Evolutionary conservation across 2,888 invertebrate genomes (phyloP).

Genomic region (Adelognathus sp.): DNA sequence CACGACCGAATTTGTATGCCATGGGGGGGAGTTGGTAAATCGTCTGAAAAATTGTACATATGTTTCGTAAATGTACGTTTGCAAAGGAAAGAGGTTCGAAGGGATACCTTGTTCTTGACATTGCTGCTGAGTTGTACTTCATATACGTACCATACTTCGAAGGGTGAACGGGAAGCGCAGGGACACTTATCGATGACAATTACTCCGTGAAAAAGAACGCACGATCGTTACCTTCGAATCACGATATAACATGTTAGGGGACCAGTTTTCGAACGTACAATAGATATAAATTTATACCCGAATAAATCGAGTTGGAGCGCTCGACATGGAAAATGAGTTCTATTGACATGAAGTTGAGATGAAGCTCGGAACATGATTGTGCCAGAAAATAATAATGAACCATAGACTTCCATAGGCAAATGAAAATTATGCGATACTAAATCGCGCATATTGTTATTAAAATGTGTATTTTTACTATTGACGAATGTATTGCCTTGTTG

Average conservation of each 20-base stretch:
- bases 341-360: neutral
- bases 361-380: neutral
- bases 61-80: too few species aligned
- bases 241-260: conserved; percentile 5
- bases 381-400: conserved; percentile 46
- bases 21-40: too few species aligned
- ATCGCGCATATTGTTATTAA: conserved; percentile 18
- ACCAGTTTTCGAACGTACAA: conserved; percentile 25
- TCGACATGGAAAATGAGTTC: neutral
- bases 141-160: too few species aligned
- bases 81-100: too few species aligned
- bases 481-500: conserved; percentile 19
- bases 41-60: too few species aligned
- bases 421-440: conserved; percentile 7
- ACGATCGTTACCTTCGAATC: neutral
- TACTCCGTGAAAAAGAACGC: neutral
- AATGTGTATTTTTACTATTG: conserved; percentile 47
- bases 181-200: neutral
- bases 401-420: conserved; percentile 32
- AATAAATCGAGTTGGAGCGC: neutral
- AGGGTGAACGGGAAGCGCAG: too few species aligned
- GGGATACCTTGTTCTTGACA: too few species aligned
- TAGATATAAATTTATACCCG: neutral
- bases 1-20: too few species aligned
- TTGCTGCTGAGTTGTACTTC: too few species aligned